phyloP scores from a whole-genome alignment of 2,113 vertebrate genomes.

The Tiliqua scincoides region DNA sequence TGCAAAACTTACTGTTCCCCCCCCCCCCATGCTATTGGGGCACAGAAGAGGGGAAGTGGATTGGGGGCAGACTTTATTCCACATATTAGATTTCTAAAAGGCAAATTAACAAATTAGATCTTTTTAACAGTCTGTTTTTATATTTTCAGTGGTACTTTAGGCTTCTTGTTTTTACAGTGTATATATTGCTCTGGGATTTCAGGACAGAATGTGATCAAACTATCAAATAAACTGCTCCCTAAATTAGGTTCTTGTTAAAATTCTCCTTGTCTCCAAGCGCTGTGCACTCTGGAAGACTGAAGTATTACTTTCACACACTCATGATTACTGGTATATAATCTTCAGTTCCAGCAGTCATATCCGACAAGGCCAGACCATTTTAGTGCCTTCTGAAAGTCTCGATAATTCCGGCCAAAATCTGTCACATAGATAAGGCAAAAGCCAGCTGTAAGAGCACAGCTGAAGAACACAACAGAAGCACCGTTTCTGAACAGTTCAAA shows the following conservation, averaged over 20 bases:
- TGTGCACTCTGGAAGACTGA: background rate
- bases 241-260: background rate
- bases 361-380: constrained; percentile 30
- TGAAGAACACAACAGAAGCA: background rate
- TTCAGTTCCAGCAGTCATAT: background rate
- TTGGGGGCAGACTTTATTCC: too few relatives aligned
- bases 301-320: constrained; percentile 6
- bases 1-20: too few relatives aligned
- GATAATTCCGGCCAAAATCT: constrained; percentile 52
- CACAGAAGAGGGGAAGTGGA: too few relatives aligned
- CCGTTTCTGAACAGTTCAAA: background rate
- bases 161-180: background rate
- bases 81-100: too few relatives aligned
- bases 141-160: too few relatives aligned
- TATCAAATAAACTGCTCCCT: background rate
- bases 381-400: constrained; percentile 26
- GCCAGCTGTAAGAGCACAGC: constrained; percentile 12
- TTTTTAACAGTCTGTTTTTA: background rate
- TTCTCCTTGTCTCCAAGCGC: background rate
- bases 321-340: background rate
- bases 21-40: too few relatives aligned
- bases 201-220: background rate
- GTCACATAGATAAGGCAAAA: constrained; percentile 57
- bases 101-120: too few relatives aligned
- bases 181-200: background rate